Conservation (phyloP, 2,888 invertebrate genomes). For the Dichetophora obliterata region DNA sequence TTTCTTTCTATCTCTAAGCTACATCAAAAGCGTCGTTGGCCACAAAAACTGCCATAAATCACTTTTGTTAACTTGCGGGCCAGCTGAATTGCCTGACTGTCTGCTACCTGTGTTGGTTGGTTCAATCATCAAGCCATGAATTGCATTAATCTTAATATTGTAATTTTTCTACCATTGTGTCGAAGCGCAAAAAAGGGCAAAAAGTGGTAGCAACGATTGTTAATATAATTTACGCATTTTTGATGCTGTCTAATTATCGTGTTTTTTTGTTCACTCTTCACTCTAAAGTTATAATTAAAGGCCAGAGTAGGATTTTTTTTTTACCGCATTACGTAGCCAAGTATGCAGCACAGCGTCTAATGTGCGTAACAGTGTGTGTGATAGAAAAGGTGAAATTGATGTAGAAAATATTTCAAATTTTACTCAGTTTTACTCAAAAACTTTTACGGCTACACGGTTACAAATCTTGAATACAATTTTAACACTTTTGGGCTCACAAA, state of each 20-base stretch:
- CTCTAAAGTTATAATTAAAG: background rate
- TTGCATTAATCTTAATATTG: slow-evolving; percentile 18
- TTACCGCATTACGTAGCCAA: background rate
- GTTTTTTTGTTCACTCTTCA: background rate
- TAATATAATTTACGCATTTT: background rate
- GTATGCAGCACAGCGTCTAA: background rate
- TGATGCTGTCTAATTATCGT: background rate
- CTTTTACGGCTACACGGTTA: too few relatives aligned
- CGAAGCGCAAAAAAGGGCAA: background rate
- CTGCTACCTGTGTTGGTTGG: background rate
- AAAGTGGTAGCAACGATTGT: background rate
- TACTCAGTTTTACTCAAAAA: too few relatives aligned
- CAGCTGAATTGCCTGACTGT: background rate
- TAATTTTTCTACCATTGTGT: background rate
- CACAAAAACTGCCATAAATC: background rate
- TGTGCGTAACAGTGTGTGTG: background rate
- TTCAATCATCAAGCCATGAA: slow-evolving; percentile 25
- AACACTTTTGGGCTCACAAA: too few relatives aligned
- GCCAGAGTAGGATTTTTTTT: background rate
- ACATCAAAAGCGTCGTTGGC: background rate
- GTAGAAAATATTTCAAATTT: too few relatives aligned
- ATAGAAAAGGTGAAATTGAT: too few relatives aligned
- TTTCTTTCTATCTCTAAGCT: background rate
- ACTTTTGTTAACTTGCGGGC: background rate
- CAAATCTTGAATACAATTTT: too few relatives aligned